A percentile compares a stretch with the other conserved stretches of the same genome.
Evolutionary conservation across 2,797 vertebrate genomes (phyloP).

Genomic region (Amazona ochrocephala): DNA sequence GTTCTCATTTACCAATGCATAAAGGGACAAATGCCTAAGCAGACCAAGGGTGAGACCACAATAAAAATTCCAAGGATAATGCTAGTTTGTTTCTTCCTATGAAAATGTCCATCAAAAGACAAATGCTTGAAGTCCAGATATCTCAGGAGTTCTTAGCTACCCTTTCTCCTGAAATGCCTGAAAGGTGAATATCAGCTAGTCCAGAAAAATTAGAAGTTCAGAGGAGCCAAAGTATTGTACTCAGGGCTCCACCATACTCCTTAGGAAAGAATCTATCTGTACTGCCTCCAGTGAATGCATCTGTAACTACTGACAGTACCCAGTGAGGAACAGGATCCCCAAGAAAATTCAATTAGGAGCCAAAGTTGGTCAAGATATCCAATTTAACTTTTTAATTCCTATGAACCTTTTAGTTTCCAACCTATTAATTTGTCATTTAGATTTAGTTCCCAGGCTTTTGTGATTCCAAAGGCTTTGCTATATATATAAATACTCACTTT

Average conservation of each 20-base stretch:
- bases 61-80: neutral
- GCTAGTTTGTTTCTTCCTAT: neutral
- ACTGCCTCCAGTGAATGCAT: neutral
- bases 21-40: neutral
- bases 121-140: neutral
- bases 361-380: neutral
- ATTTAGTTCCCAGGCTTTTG: neutral
- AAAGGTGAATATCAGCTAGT: neutral
- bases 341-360: neutral
- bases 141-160: neutral
- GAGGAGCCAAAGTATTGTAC: neutral
- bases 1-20: neutral
- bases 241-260: fast-evolving
- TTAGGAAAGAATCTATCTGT: neutral
- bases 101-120: neutral
- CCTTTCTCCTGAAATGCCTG: neutral
- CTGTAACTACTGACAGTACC: neutral
- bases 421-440: neutral
- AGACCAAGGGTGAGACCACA: neutral
- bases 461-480: neutral
- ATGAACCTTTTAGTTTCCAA: neutral
- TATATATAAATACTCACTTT: neutral
- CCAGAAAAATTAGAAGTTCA: neutral
- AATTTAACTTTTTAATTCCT: neutral
- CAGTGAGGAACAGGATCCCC: neutral